Percentiles rank a stretch among this genome's conserved stretches.
phyloP scores from a whole-genome alignment of 2,797 vertebrate genomes.

The Chaetodon trifasciatus region DNA sequence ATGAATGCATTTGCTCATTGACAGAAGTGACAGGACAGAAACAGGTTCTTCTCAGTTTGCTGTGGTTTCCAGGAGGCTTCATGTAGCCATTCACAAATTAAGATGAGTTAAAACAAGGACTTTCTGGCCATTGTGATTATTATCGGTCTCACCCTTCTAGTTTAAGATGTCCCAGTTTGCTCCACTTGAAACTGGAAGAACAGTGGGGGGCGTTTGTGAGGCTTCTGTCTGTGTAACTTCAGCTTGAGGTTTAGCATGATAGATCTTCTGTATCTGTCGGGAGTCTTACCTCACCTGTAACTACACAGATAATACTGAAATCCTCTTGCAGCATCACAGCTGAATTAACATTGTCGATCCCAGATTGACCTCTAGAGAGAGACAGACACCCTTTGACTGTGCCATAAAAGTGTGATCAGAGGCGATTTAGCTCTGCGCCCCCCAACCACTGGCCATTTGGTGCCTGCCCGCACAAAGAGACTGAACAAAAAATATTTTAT shows the following conservation, averaged over 20 bases:
- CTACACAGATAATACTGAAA: neutral
- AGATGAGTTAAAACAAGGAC: neutral
- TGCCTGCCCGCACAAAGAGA: too few species aligned
- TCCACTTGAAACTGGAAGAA: neutral
- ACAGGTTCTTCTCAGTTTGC: neutral
- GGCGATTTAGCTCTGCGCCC: too few species aligned
- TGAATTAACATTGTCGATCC: neutral
- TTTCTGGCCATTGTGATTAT: neutral
- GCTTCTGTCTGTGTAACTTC: neutral
- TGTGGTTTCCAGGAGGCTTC: neutral
- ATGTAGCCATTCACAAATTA: neutral
- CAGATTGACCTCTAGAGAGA: constrained; percentile 37
- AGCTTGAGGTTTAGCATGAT: neutral
- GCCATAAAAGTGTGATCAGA: neutral
- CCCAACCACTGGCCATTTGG: too few species aligned
- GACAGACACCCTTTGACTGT: constrained; percentile 10
- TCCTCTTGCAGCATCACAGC: neutral
- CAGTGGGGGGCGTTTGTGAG: neutral
- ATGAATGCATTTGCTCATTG: neutral
- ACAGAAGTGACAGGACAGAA: neutral
- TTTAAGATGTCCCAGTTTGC: neutral
- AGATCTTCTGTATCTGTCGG: neutral
- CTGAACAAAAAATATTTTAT: too few species aligned
- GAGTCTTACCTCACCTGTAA: neutral
- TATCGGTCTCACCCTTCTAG: neutral